phyloP scores from a whole-genome alignment of 2,888 invertebrate species.

The Lasius platythorax region DNA sequence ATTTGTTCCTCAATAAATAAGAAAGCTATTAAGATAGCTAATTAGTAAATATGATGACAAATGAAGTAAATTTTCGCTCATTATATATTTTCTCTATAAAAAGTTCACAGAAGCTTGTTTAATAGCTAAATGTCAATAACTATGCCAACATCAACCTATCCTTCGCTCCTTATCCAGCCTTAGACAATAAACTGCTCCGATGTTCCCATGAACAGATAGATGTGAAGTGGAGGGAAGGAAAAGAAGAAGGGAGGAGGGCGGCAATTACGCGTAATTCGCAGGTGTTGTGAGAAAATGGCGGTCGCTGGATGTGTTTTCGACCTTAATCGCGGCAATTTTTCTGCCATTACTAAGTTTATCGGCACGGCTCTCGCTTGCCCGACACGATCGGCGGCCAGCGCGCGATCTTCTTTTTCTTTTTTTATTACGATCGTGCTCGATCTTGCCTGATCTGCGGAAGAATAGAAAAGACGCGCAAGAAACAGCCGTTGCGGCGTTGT shows the following conservation, averaged over 20 bases:
- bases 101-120: conserved; percentile 36
- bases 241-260: conserved; percentile 76
- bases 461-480: conserved; percentile 48
- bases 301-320: conserved; percentile 83
- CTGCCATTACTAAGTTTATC: conserved; percentile 82
- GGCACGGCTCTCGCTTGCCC: conserved; percentile 65
- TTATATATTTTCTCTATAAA: neutral
- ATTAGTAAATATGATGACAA: neutral
- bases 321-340: conserved; percentile 85
- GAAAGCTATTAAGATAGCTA: neutral
- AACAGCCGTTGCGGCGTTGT: conserved; percentile 39
- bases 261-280: conserved; percentile 85
- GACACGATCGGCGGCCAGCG: conserved; percentile 59
- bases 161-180: conserved; percentile 66
- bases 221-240: conserved; percentile 39
- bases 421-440: conserved; percentile 65
- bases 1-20: neutral
- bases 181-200: conserved; percentile 83
- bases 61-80: neutral
- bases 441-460: conserved; percentile 26
- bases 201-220: conserved; percentile 83
- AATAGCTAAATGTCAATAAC: conserved; percentile 42
- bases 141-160: conserved; percentile 20
- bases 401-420: conserved; percentile 69
- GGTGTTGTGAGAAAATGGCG: conserved; percentile 85